Evolutionary conservation across 2,113 vertebrate genomes (phyloP).

Genomic region (Heliornis fulica): DNA sequence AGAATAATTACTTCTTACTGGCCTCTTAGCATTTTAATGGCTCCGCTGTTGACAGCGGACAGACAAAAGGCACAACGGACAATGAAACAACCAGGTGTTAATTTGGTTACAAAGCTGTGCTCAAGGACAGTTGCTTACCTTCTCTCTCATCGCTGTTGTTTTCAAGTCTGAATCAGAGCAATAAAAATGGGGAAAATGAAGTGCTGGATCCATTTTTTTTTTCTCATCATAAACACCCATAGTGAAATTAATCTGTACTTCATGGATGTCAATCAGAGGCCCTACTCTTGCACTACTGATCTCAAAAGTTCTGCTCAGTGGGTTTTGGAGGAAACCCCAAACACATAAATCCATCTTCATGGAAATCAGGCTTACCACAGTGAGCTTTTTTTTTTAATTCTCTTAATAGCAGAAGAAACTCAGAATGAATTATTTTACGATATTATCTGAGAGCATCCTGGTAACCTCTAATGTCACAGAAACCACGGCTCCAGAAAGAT

Average conservation of each 20-base stretch:
- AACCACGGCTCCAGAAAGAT: background rate
- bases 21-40: background rate
- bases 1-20: background rate
- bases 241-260: background rate
- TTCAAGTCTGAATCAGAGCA: background rate
- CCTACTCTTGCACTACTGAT: background rate
- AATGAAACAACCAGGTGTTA: background rate
- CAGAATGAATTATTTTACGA: background rate
- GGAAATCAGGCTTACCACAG: background rate
- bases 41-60: background rate
- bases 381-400: background rate
- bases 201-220: background rate
- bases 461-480: background rate
- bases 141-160: background rate
- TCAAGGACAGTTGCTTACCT: conserved; percentile 12
- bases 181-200: background rate
- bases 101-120: background rate
- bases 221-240: background rate
- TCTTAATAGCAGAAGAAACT: background rate
- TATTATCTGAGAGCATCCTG: background rate
- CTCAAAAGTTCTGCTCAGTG: background rate
- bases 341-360: background rate
- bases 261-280: background rate
- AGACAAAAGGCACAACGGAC: background rate
- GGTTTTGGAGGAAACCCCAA: background rate